Percentiles rank a stretch among this genome's conserved stretches.
Conservation (phyloP, 2,888 invertebrate species). For the Cheilosia soror region DNA sequence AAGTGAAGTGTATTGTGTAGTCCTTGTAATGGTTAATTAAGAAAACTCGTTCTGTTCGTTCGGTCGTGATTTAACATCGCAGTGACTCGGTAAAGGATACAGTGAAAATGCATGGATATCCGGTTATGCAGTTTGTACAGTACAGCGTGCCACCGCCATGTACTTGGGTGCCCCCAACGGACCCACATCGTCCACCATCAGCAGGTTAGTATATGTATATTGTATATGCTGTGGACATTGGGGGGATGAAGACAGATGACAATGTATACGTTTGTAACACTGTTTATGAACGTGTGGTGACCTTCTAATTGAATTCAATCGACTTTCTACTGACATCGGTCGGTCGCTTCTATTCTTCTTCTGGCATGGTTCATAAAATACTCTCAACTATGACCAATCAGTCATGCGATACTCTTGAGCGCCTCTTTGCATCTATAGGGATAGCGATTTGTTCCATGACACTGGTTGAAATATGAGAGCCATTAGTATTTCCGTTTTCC, state of each 20-base stretch:
- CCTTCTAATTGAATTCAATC: constrained; percentile 45
- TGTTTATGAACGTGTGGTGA: constrained; percentile 33
- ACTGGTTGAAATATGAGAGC: constrained; percentile 61
- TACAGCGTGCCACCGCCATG: constrained; percentile 85
- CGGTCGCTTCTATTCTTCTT: constrained; percentile 11
- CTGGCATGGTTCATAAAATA: constrained; percentile 48
- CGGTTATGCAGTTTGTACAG: constrained; percentile 87
- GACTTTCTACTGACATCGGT: constrained; percentile 7
- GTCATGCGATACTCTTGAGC: constrained; percentile 61
- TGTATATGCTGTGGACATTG: not conserved
- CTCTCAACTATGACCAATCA: constrained; percentile 51
- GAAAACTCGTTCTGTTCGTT: not conserved
- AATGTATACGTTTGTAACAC: constrained; percentile 11
- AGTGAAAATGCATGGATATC: constrained; percentile 86
- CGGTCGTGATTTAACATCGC: constrained; percentile 6
- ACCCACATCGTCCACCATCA: constrained; percentile 80
- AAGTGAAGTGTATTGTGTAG: constrained; percentile 24
- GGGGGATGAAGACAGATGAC: not conserved
- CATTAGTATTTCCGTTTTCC: constrained; percentile 59
- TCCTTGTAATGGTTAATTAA: constrained; percentile 41
- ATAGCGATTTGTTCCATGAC: constrained; percentile 28
- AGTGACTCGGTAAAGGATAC: constrained; percentile 49
- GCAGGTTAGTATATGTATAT: constrained; percentile 77
- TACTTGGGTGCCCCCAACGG: constrained; percentile 83
- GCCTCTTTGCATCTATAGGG: constrained; percentile 35